Base-by-base conservation (phyloP, 2,888 invertebrate genomes). In the Seira sanloemensis region DNA sequence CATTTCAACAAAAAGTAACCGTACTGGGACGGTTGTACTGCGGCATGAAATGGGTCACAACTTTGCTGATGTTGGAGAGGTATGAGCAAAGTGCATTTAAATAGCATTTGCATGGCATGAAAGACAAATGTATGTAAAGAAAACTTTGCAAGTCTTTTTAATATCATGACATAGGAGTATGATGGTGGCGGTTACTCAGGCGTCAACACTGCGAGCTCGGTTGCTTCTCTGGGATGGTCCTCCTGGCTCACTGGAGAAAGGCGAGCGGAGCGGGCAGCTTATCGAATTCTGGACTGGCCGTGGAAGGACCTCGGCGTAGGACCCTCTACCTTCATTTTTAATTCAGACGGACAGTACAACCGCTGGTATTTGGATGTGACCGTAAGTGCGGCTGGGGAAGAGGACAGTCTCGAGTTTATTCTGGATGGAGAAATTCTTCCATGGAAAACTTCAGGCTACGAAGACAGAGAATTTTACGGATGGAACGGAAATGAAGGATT, bases 401-500 rank as follows among this genome's bases (percentile, higher is more conserved):
- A 78, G 5, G 85, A 87, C 18, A 68, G 71, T 21, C 26, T 89
- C 9, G 89, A 88, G 72, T 89, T 89, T 69, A 21, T 74, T 21
- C 18, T 87, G 27, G 88, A 89, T 72, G 88, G 88, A 0, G 21
- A 87, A 81, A 75, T 87, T 7, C 84, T 89, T 12, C 85, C 86
- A 4, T 89, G 88, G 88, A 78, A 21, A 9, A 54, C 84, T 0
- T 23, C 71, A 0, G 89, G 89, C 7, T 86, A 78, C 67, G 88
- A 87, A 54, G 89, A 89, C 65, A 83, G 89, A 5, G 87, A 88
- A 58, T 88, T 89, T 69, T 89, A 89, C 69, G 67, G 54, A 21
- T 89, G 88, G 88, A 58, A 37, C 9, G 88, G 88, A 26, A 67
- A 76, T 12, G 69, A 78, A 75, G 87, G 88, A 7, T 86, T 89